phyloP scores from a whole-genome alignment of 1,140 invertebrate species.

The Drosophila arizonae region DNA sequence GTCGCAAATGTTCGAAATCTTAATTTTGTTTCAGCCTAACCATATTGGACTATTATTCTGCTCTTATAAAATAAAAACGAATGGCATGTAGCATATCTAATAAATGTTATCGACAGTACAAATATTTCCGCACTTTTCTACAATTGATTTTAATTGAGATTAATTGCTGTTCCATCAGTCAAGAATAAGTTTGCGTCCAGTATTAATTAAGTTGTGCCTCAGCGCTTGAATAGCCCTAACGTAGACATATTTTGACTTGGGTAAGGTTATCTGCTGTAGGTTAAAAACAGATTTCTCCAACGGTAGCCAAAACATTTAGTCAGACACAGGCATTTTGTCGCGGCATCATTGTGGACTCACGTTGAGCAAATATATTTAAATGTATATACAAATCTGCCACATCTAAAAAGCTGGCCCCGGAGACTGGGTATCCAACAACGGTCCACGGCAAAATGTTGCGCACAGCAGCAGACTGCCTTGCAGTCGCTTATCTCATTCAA shows the following conservation, averaged over 20 bases:
- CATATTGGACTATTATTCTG: background rate
- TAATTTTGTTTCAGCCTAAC: background rate
- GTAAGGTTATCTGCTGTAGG: conserved; percentile 38
- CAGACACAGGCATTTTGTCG: conserved; percentile 61
- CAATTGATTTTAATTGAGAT: conserved; percentile 61
- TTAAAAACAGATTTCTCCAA: conserved; percentile 39
- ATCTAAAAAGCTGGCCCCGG: conserved; percentile 19
- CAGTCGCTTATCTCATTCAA: conserved; percentile 35
- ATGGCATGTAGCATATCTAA: too few species aligned
- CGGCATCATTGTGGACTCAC: conserved; percentile 67
- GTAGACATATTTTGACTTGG: background rate
- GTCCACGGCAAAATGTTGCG: conserved; percentile 50
- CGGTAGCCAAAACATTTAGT: conserved; percentile 26
- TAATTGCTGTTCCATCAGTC: conserved; percentile 24
- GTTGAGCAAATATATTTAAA: conserved; percentile 65
- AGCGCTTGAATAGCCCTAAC: conserved; percentile 24
- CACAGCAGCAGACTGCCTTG: conserved; percentile 29
- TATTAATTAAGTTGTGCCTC: conserved; percentile 36
- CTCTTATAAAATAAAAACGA: background rate
- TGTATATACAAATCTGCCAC: conserved; percentile 10
- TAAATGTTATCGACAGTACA: background rate
- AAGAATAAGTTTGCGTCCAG: background rate
- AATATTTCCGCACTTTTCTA: background rate
- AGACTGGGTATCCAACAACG: conserved; percentile 1
- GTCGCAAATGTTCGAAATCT: background rate